Evolutionary conservation across 2,113 vertebrate species (phyloP).

Genomic region (Dunckerocampus dactyliophorus): DNA sequence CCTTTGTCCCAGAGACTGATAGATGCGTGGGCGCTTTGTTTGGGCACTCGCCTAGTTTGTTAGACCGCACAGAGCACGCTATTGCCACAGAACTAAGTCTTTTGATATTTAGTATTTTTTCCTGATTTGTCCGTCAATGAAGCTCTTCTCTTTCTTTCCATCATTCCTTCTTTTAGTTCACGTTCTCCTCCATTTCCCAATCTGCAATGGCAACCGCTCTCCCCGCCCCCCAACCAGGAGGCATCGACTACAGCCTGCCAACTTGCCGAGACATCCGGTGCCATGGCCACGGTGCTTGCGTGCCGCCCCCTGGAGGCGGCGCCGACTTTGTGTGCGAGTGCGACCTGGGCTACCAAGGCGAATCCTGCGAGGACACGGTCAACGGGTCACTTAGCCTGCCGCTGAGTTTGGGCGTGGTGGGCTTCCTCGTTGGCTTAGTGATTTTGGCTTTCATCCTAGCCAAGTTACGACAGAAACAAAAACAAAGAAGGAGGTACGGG

Average conservation of each 20-base stretch:
- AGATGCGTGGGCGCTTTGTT: no score
- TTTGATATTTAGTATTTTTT: no score
- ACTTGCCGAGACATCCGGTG: constrained; percentile 71
- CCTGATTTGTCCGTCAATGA: not conserved
- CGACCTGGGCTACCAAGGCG: constrained; percentile 70
- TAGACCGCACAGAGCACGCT: no score
- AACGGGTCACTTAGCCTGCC: constrained; percentile 58
- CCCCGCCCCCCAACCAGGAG: not conserved
- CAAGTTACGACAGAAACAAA: constrained; percentile 58
- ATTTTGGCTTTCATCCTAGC: constrained; percentile 61
- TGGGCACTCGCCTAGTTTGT: no score
- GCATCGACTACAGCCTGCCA: constrained; percentile 40
- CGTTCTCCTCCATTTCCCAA: not conserved
- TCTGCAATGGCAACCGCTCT: constrained; percentile 15
- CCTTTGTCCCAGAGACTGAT: no score
- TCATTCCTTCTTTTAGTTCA: not conserved
- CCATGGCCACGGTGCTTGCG: constrained; percentile 68
- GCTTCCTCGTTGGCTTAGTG: constrained; percentile 58
- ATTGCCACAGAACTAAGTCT: no score
- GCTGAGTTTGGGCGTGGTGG: constrained; percentile 63
- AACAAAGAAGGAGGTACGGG: constrained; percentile 56
- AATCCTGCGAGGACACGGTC: constrained; percentile 72
- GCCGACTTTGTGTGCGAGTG: constrained; percentile 71
- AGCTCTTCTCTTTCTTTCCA: not conserved
- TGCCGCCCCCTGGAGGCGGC: constrained; percentile 34